Evolutionary conservation across 2,113 vertebrate genomes (phyloP).

Genomic region (Hypocryptadius cinnamomeus): DNA sequence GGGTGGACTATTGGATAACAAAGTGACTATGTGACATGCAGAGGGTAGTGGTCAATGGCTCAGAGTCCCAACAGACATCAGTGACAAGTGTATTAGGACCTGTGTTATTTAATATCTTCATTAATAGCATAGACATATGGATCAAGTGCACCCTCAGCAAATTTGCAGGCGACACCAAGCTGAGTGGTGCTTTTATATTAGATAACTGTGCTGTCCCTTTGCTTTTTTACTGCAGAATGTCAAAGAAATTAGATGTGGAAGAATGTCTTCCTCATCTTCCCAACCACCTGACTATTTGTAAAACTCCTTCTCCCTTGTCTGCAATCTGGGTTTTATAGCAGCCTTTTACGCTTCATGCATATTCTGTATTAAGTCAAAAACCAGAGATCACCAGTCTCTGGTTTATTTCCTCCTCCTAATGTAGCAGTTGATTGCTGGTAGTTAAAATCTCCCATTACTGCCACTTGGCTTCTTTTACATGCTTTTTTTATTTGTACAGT

Average conservation of each 20-base stretch:
- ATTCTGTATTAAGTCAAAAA: neutral
- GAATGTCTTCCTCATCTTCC: neutral
- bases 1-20: neutral
- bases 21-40: neutral
- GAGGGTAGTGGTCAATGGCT: neutral
- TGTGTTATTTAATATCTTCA: neutral
- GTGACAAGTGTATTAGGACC: neutral
- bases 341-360: neutral
- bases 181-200: neutral
- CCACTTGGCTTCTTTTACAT: neutral
- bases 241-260: neutral
- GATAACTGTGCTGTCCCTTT: neutral
- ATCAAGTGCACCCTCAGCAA: neutral
- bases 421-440: neutral
- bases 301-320: neutral
- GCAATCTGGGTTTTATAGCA: neutral
- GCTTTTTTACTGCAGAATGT: neutral
- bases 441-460: conserved; percentile 1
- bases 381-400: neutral
- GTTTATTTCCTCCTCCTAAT: conserved; percentile 13
- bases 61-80: neutral
- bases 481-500: neutral
- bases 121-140: neutral
- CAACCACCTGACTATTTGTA: neutral
- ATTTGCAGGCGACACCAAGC: neutral